Conservation (phyloP, 2,113 vertebrate species). For the Nycticebus coucang region DNA sequence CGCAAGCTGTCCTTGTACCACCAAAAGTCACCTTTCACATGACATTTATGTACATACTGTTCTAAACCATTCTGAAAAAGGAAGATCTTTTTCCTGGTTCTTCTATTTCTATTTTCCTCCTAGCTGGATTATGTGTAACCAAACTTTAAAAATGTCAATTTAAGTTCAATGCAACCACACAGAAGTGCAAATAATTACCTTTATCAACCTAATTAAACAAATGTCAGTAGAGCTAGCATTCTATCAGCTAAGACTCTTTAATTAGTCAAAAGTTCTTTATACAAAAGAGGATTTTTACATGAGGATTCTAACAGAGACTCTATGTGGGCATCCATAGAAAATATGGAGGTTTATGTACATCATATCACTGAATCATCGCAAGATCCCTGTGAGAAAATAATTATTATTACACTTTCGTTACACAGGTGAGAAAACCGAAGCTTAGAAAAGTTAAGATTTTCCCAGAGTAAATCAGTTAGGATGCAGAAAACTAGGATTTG, state of each 20-base stretch:
- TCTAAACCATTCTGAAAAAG: conserved; percentile 12
- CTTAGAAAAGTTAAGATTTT: neutral
- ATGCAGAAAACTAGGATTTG: neutral
- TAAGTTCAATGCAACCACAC: neutral
- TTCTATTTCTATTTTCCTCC: neutral
- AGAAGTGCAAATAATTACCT: neutral
- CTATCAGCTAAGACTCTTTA: neutral
- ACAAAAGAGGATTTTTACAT: neutral
- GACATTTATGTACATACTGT: neutral
- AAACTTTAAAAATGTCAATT: neutral
- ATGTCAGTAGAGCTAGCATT: neutral
- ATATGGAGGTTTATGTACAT: neutral
- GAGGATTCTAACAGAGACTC: neutral
- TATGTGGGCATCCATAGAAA: neutral
- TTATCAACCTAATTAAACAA: neutral
- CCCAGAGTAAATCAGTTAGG: neutral
- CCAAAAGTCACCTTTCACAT: neutral
- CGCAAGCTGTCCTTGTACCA: neutral
- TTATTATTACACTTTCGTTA: neutral
- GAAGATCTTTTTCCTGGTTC: neutral
- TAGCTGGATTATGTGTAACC: neutral
- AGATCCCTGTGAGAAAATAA: neutral
- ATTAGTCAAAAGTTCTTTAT: neutral
- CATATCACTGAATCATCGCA: neutral
- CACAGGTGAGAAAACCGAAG: neutral